Evolutionary conservation across 1,140 invertebrate species (phyloP), one percentile per base, ranked within the genome.

Genomic region (Heliconius eleuchia): DNA sequence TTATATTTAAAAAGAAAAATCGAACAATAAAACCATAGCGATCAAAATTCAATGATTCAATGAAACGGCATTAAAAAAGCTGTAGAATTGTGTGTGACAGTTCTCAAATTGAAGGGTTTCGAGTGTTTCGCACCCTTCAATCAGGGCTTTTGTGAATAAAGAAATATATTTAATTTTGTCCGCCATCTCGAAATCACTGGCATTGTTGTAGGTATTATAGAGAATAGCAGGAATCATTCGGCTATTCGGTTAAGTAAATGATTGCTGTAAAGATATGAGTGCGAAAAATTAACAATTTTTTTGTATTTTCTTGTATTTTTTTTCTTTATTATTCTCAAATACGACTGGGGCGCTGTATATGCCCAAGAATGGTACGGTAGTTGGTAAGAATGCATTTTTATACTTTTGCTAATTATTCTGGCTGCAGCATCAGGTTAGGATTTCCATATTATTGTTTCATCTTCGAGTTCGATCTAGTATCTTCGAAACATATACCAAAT

Each of bases 21-120:
- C 27, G 11, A 66, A 30, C 11, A 30, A 66, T 66, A 66, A 66
- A 66, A 30, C 60, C 23, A 27, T 66, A 9, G 55, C 55, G 3
- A 57, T 57, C n/a, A 66, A 30, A 30, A 30, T 66, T 30, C 60
- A 30, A 66, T 30, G 13, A 16, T n/a, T 18, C 9, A 66, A 66
- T 27, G 60, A 27, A 66, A 66, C 4, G 60, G 60, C 60, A 27
- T 66, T 66, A 66, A 66, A 46, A 71, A 74, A 23, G 71, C 74
- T 39, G 13, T 27, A 42, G 19, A 74, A 83, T 83, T 83, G 82
- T 79, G 76, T 76, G 60, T 80, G 82, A 80, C 82, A 78, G 70
- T 46, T 74, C 50, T n/a, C n/a, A 80, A 83, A 80, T 83, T 82
- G 81, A 80, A 72, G 78, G 81, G 72, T 78, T 70, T 73, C 77